These are phyloP conservation scores for Maconellicoccus hirsutus DNA, from an alignment of 1,140 invertebrate species.

Conservation along the genomic window DNA sequence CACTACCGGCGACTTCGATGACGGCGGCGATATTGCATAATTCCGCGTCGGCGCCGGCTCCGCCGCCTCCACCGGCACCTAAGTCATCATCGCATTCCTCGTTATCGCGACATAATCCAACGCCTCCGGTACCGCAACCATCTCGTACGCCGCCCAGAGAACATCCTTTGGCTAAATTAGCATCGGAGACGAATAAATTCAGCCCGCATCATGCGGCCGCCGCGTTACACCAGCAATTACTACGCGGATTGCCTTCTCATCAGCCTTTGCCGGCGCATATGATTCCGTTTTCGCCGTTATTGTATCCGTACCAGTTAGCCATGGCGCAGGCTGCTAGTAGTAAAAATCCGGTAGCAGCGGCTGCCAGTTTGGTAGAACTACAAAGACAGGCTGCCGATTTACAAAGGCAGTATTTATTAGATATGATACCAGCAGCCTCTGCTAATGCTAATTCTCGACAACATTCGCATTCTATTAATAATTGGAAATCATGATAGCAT, in stretches of 20 bases:
- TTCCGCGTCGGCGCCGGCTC: neutral
- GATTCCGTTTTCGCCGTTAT: constrained; percentile 68
- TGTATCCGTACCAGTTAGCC: constrained; percentile 74
- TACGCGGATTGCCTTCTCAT: constrained; percentile 37
- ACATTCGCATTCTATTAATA: neutral
- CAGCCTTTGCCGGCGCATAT: constrained; percentile 54
- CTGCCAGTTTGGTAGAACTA: constrained; percentile 53
- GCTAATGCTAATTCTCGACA: neutral
- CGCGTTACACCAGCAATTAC: constrained; percentile 60
- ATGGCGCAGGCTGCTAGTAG: constrained; percentile 52
- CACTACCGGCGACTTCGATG: neutral
- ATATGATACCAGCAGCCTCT: constrained; percentile 66
- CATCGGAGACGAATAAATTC: constrained; percentile 49
- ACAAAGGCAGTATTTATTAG: constrained; percentile 88
- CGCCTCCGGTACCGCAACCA: constrained; percentile 26
- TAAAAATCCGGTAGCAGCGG: constrained; percentile 36
- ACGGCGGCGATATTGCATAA: neutral
- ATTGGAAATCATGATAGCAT: neutral
- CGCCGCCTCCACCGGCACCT: constrained; percentile 39
- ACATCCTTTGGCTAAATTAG: constrained; percentile 37
- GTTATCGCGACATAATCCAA: constrained; percentile 27
- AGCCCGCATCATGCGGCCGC: constrained; percentile 59
- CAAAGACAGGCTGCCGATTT: constrained; percentile 71
- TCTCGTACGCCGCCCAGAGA: constrained; percentile 34
- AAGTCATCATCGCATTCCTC: constrained; percentile 31